These are phyloP conservation scores for Sterrhoptilus dennistouni DNA, from an alignment of 2,113 vertebrate species.

Conservation along the genomic window DNA sequence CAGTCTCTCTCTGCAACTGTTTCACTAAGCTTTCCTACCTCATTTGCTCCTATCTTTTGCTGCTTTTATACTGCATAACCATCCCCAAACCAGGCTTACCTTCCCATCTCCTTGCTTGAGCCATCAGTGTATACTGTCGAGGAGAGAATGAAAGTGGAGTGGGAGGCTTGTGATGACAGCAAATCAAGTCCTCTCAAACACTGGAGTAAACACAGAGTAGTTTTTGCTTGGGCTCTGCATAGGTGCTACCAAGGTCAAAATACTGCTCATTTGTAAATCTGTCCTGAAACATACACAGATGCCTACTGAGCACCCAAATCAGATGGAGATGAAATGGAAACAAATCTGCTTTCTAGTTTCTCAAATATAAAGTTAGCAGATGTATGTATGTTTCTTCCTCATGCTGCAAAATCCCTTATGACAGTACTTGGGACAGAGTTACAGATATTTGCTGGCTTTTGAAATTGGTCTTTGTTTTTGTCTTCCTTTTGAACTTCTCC, in stretches of 20 bases:
- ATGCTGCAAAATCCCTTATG: neutral
- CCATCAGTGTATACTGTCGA: neutral
- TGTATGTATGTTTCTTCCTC: neutral
- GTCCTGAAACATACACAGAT: neutral
- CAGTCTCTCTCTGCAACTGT: neutral
- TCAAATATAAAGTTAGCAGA: neutral
- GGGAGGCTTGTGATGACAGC: conserved; percentile 27
- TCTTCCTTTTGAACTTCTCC: neutral
- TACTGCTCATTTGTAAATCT: conserved; percentile 13
- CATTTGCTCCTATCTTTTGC: neutral
- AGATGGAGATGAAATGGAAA: conserved; percentile 39
- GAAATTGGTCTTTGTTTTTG: conserved; percentile 3
- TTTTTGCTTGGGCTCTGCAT: neutral
- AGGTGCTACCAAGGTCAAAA: conserved; percentile 6
- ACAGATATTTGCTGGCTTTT: neutral
- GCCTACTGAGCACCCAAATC: neutral
- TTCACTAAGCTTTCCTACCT: neutral
- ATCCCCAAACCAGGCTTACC: neutral
- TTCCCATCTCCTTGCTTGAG: neutral
- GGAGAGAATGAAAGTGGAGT: neutral
- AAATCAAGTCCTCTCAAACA: neutral
- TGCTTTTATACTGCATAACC: neutral
- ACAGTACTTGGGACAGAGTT: neutral
- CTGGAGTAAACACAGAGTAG: neutral
- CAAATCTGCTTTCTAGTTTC: conserved; percentile 32